phyloP scores from a whole-genome alignment of 2,113 vertebrate species.

The Numenius arquata region DNA sequence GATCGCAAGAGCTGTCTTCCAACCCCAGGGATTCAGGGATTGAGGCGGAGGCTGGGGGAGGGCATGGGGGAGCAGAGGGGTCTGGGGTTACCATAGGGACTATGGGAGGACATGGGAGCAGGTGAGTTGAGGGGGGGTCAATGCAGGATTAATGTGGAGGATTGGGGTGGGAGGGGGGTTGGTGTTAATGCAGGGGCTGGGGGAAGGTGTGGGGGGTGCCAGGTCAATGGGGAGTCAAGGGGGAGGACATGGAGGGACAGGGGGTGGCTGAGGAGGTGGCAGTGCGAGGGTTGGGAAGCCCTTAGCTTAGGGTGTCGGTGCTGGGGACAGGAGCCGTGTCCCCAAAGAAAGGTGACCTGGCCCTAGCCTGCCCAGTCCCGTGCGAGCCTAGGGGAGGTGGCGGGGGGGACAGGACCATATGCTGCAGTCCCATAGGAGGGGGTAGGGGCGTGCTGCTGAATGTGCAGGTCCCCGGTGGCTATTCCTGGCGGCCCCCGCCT shows the following conservation, averaged over 20 bases:
- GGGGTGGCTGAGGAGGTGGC: not conserved
- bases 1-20: not conserved
- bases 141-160: not conserved
- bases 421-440: constrained; percentile 20
- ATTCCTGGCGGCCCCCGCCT: constrained; percentile 60
- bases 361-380: not conserved
- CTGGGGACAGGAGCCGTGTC: not conserved
- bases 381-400: not conserved
- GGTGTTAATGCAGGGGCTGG: not conserved
- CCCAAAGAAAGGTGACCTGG: constrained; percentile 44
- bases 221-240: no score
- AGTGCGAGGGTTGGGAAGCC: not conserved
- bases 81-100: not conserved
- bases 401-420: not conserved
- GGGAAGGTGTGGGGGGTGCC: not conserved
- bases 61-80: not conserved
- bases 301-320: not conserved
- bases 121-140: no score
- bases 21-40: not conserved
- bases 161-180: not conserved
- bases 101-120: not conserved
- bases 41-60: not conserved
- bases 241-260: fast-evolving
- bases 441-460: constrained; percentile 41
- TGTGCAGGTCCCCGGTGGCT: constrained; percentile 55